Base-by-base conservation (phyloP, 1,140 invertebrate genomes). In the Polyergus mexicanus region DNA sequence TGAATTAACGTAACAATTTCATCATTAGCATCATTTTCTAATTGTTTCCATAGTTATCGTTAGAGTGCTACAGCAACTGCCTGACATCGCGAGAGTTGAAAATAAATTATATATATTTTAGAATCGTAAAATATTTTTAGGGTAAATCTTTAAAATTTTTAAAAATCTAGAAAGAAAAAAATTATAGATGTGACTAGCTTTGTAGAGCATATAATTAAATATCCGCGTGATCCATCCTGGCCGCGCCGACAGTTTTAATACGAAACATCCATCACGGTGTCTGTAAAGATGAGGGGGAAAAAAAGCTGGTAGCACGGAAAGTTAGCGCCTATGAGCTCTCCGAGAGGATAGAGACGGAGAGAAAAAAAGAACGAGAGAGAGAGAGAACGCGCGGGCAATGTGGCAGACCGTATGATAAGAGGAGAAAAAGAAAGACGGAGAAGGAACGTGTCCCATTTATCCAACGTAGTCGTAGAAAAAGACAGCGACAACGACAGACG, bases 361-460 rank as follows among this genome's bases (percentile, higher is more conserved):
- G 35, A 38, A 16, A 47, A 11, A 47, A n/a, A 44, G 16, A 47
- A 51, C 71, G 11, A 47, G 10, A 13, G 44, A 47, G 13, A 16
- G 32, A 44, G 22, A 51, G 63, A 75, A 63, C 58, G 71, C 38
- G 25, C 32, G 41, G 44, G 44, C 8, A 65, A 63, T 22, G 58
- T 41, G 72, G 47, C 68, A 86, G 87, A 86, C 83, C 78, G 84
- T 25, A 78, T 74, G 88, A 88, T 89, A 89, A 89, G 58, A 89
- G 76, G 60, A 84, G 84, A 85, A 88, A 87, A 74, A 87, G 71
- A 68, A 58, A 81, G 58, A 65, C 54, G 47, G 38, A 35, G 74
- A 78, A 84, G 62, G 75, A 75, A 54, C 65, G 81, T 81, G 85
- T 84, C 75, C 85, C 88, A 89, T 89, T 89, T 90, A 87, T 90